Base-by-base conservation (phyloP, 2,888 invertebrate genomes). In the Sphinx pinastri region DNA sequence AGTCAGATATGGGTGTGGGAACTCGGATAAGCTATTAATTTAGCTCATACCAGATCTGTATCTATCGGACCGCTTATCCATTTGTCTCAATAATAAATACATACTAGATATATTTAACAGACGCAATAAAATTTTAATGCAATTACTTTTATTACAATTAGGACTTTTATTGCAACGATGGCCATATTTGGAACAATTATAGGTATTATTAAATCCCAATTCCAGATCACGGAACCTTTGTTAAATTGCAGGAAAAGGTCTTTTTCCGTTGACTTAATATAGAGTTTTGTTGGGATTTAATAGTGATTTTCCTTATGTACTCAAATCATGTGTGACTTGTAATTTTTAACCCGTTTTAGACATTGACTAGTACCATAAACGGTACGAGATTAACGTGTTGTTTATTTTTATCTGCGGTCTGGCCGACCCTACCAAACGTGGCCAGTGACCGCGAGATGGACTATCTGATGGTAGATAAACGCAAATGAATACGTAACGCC, bases 401-500 rank as follows among this genome's bases (percentile, higher is more conserved):
- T 38, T 38, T 38, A 38, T 60, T 60, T 47, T 47, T 63, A 63
- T 63, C 63, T 63, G 63, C 49, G 49, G 47, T 63, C 47, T 19
- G 63, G 13, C 55, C 19, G 76, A 73, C 76, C 80, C 80, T 78
- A 75, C 81, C 81, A 79, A 83, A 81, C 51, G 52, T 54, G 51
- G 67, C 67, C 67, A 60, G 60, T 63, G 54, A 69, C 45, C 60
- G 38, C 38, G 38, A 5, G 63, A 60, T 51, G 52, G 38, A 19
- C 63, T 54, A 77, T 80, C 84, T 79, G 92, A 92, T 92, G 88
- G 83, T 79, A 90, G 93, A 93, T 93, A 93, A 93, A 88, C 87
- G 79, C 88, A 89, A 90, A 93, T 91, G 92, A 92, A 92, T 91
- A 91, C 91, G 90, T 91, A 90, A 90, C 88, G 87, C 85, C 83